A percentile compares a stretch with the other conserved stretches of the same genome.
Conservation (phyloP, 2,113 vertebrate species). For the Ursus arctos region DNA sequence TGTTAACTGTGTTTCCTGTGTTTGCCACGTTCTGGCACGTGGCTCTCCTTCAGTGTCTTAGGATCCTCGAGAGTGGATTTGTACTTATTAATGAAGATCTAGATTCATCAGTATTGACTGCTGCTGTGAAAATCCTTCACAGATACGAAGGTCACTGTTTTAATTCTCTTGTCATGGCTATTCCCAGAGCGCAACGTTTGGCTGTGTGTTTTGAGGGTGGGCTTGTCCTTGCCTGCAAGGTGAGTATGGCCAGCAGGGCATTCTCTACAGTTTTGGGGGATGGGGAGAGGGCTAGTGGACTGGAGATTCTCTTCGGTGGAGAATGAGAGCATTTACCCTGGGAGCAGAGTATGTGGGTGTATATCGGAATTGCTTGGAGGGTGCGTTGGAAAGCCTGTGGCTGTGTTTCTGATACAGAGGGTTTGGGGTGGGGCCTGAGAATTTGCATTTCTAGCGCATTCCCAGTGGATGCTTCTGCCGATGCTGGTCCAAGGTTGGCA, state of each 20-base stretch:
- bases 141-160: accelerated
- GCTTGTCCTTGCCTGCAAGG: neutral
- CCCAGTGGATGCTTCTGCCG: neutral
- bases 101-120: accelerated
- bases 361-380: neutral
- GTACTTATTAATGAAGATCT: accelerated
- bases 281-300: no score
- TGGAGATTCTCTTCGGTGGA: neutral
- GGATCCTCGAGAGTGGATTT: neutral
- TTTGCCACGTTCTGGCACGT: neutral
- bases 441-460: neutral
- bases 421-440: no score
- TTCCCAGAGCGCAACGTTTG: accelerated
- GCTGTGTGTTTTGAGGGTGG: accelerated
- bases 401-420: neutral
- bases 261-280: neutral
- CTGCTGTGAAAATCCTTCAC: neutral
- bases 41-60: neutral
- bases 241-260: accelerated
- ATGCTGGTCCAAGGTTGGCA: neutral
- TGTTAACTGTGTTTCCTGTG: accelerated
- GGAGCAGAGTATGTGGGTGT: no score
- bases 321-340: neutral
- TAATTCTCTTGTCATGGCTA: accelerated
- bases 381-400: accelerated